Evolutionary conservation across 2,113 vertebrate species (phyloP).

Genomic region (Trichechus manatus): DNA sequence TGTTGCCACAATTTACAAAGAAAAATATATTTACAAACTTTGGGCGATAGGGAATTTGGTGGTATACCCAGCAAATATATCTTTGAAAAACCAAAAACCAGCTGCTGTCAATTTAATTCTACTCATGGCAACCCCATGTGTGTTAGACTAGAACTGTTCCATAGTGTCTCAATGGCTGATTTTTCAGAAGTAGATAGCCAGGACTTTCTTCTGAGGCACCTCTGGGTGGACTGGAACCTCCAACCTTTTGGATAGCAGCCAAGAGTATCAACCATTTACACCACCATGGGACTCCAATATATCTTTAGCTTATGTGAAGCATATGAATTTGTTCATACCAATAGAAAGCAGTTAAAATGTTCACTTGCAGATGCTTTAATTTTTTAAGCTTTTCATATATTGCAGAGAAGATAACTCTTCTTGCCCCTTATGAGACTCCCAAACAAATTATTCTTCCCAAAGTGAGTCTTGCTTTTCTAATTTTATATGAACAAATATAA

Average conservation of each 20-base stretch:
- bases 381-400: neutral
- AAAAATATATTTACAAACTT: neutral
- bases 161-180: neutral
- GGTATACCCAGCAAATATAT: neutral
- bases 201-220: neutral
- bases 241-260: neutral
- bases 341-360: neutral
- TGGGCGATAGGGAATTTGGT: neutral
- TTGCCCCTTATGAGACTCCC: neutral
- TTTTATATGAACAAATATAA: neutral
- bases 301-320: too few species aligned
- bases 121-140: neutral
- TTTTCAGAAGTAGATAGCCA: neutral
- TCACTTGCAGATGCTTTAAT: accelerated
- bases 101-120: neutral
- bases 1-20: neutral
- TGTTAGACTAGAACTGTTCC: neutral
- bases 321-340: neutral
- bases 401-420: accelerated
- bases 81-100: neutral
- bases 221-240: neutral
- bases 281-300: too few species aligned
- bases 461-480: neutral
- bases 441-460: neutral
- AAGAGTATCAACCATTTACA: neutral